phyloP scores from a whole-genome alignment of 2,888 invertebrate species.

The Sarcophaga variegata region DNA sequence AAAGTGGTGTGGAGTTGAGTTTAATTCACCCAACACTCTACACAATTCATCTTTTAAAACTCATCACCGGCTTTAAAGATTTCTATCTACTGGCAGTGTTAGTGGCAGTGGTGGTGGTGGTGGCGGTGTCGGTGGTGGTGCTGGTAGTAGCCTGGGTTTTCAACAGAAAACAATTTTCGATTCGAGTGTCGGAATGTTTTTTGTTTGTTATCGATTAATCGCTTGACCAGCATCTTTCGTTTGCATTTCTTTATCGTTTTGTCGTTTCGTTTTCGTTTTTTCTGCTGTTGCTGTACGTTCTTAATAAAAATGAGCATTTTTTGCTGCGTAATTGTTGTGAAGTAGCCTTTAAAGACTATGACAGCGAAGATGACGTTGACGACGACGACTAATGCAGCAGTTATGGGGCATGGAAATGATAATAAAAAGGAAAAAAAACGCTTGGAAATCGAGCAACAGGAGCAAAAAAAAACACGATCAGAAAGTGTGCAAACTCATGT shows the following conservation, averaged over 20 bases:
- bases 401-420: slow-evolving; percentile 8
- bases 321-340: slow-evolving; percentile 67
- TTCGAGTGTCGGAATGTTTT: slow-evolving; percentile 58
- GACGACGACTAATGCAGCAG: slow-evolving; percentile 5
- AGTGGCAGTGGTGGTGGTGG: slow-evolving; percentile 41
- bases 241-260: neutral
- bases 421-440: slow-evolving; percentile 31
- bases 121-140: neutral
- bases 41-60: neutral
- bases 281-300: slow-evolving; percentile 2
- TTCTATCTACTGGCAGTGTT: neutral
- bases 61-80: slow-evolving; percentile 3
- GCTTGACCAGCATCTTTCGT: slow-evolving; percentile 64
- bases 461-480: slow-evolving; percentile 11
- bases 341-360: slow-evolving; percentile 54
- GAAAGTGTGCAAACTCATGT: slow-evolving; percentile 68
- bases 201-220: slow-evolving; percentile 67
- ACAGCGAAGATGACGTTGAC: slow-evolving; percentile 33
- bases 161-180: slow-evolving; percentile 51
- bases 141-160: slow-evolving; percentile 53
- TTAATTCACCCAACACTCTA: slow-evolving; percentile 2
- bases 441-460: slow-evolving; percentile 27
- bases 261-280: slow-evolving; percentile 1
- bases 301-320: slow-evolving; percentile 51
- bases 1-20: slow-evolving; percentile 34